Evolutionary conservation across 1,140 invertebrate genomes (phyloP).

Genomic region (Formica exsecta): DNA sequence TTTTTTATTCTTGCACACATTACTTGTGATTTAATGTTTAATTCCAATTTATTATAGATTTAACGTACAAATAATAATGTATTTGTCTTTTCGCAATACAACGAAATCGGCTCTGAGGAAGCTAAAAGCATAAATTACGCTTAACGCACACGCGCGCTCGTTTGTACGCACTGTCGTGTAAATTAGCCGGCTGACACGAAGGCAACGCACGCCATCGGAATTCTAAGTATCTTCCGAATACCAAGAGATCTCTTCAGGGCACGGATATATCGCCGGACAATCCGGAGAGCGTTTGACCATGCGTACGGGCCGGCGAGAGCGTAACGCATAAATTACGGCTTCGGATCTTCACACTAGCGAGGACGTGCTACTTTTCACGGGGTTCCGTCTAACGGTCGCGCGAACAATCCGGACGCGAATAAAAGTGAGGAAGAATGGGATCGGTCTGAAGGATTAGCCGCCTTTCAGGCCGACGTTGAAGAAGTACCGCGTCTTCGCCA

Average conservation of each 20-base stretch:
- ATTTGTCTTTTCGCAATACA: background rate
- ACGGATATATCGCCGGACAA: slow-evolving; percentile 34
- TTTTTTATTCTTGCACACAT: background rate
- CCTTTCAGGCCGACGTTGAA: slow-evolving; percentile 59
- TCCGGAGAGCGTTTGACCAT: slow-evolving; percentile 26
- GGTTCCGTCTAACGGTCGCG: slow-evolving; percentile 57
- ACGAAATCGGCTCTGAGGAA: slow-evolving; percentile 10
- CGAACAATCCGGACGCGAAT: slow-evolving; percentile 55
- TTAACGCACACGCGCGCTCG: slow-evolving; percentile 33
- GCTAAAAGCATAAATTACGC: slow-evolving; percentile 61
- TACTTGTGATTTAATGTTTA: background rate
- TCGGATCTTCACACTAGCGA: slow-evolving; percentile 20
- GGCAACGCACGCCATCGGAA: slow-evolving; percentile 64
- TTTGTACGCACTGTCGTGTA: slow-evolving; percentile 65
- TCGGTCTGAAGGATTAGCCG: slow-evolving; percentile 54
- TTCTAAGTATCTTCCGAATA: slow-evolving; percentile 60
- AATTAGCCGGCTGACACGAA: slow-evolving; percentile 65
- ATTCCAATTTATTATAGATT: background rate
- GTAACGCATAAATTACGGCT: slow-evolving; percentile 64
- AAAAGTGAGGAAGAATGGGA: slow-evolving; percentile 51
- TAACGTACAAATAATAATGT: background rate
- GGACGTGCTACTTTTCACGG: slow-evolving; percentile 66
- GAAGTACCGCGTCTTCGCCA: slow-evolving; percentile 40
- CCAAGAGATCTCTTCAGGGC: slow-evolving; percentile 12
- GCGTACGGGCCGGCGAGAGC: slow-evolving; percentile 30